These are phyloP conservation scores for Arbacia lixula DNA, from an alignment of 53 echinoderm and acorn worm genomes.

Conservation along the genomic window DNA sequence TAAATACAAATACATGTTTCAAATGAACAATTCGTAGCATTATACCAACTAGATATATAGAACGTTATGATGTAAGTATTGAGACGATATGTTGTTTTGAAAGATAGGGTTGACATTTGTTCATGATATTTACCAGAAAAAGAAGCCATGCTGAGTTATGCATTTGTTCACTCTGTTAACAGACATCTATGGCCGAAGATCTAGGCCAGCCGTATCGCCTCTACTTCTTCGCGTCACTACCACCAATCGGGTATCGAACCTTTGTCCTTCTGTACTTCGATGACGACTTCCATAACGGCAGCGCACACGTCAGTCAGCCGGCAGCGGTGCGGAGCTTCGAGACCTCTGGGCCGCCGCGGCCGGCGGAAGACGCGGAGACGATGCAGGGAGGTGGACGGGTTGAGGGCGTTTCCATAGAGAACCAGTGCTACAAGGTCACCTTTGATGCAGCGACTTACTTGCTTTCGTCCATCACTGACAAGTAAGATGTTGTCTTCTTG, in stretches of 20 bases:
- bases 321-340: conserved; percentile 1
- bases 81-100: no score
- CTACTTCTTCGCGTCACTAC: conserved; percentile 76
- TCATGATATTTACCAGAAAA: no score
- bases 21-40: no score
- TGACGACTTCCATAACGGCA: neutral
- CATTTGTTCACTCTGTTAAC: no score
- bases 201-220: conserved; percentile 60
- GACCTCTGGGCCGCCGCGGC: neutral
- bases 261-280: conserved; percentile 62
- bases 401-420: conserved; percentile 57
- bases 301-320: neutral
- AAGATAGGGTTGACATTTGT: no score
- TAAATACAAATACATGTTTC: no score
- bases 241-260: conserved; percentile 68
- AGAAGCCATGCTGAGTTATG: no score
- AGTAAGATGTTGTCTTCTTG: no score
- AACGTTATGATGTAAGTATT: no score
- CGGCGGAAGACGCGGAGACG: neutral
- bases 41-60: no score
- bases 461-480: conserved; percentile 67
- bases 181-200: no score
- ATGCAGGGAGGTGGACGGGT: neutral
- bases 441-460: conserved; percentile 66
- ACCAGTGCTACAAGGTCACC: conserved; percentile 69